Evolutionary conservation across 2,113 vertebrate species (phyloP).

Genomic region (Malurus melanocephalus): DNA sequence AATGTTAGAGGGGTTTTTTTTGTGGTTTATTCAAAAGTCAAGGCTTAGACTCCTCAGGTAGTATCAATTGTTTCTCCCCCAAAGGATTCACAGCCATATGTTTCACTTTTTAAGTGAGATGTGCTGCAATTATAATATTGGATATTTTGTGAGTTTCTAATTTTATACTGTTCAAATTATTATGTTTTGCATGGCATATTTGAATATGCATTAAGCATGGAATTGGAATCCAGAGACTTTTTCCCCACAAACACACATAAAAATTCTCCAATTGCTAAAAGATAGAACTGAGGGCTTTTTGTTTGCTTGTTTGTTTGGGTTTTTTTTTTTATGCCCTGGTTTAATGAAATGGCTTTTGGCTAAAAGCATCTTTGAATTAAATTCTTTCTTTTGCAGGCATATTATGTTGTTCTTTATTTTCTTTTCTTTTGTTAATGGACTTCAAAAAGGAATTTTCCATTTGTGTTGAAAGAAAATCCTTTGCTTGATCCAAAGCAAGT

Average conservation of each 20-base stretch:
- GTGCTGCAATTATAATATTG: not conserved
- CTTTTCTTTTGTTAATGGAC: not conserved
- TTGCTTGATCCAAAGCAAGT: not conserved
- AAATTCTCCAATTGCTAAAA: not conserved
- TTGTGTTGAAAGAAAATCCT: not conserved
- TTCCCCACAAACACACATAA: not conserved
- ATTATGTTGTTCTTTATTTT: not conserved
- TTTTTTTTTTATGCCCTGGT: not conserved
- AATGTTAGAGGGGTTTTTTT: rapidly evolving
- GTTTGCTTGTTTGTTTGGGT: not conserved
- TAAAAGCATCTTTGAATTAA: not conserved
- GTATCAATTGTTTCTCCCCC: not conserved
- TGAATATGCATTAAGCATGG: not conserved
- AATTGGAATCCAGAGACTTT: not conserved
- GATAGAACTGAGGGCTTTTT: not conserved
- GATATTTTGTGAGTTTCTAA: not conserved
- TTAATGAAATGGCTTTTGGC: not conserved
- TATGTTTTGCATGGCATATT: not conserved
- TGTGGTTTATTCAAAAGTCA: not conserved
- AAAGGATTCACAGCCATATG: not conserved
- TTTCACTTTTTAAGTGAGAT: not conserved
- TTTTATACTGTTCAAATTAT: not conserved
- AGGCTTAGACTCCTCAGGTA: not conserved
- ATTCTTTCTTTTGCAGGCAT: not conserved
- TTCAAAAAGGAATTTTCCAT: not conserved